Evolutionary conservation across 2,888 invertebrate species (phyloP).

Genomic region (Rotaria socialis): DNA sequence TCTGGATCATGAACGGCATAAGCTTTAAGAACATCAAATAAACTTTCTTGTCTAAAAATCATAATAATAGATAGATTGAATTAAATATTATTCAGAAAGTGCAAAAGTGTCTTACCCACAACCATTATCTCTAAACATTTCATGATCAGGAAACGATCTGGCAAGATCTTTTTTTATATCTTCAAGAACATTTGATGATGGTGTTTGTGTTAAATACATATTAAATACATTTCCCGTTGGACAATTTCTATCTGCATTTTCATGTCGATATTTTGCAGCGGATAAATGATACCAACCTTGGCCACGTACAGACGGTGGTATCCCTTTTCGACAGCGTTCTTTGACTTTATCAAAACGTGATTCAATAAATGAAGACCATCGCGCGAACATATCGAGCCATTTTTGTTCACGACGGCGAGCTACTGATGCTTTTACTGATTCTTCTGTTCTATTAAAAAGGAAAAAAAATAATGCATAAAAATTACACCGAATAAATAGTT

Average conservation of each 20-base stretch:
- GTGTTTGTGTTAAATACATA: not conserved
- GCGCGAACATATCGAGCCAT: slow-evolving; percentile 90
- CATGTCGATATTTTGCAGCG: slow-evolving; percentile 74
- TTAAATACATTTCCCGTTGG: slow-evolving; percentile 48
- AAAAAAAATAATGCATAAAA: not conserved
- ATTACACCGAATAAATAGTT: too few relatives aligned
- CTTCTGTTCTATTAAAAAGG: not conserved
- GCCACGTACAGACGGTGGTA: slow-evolving; percentile 86
- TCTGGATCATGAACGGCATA: slow-evolving; percentile 87
- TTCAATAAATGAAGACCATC: slow-evolving; percentile 87
- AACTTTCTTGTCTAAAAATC: slow-evolving; percentile 48
- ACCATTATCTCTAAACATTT: slow-evolving; percentile 70
- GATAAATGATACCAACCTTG: slow-evolving; percentile 91
- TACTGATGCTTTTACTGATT: slow-evolving; percentile 59
- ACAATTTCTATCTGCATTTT: slow-evolving; percentile 66
- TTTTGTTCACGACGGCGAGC: slow-evolving; percentile 84
- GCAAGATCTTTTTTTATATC: slow-evolving; percentile 93
- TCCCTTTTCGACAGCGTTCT: slow-evolving; percentile 87
- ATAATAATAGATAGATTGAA: not conserved
- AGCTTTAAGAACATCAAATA: slow-evolving; percentile 79
- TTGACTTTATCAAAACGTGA: slow-evolving; percentile 62
- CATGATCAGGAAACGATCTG: slow-evolving; percentile 91
- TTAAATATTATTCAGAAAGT: not conserved
- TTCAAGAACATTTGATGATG: slow-evolving; percentile 63
- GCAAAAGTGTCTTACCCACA: not conserved